Evolutionary conservation across 64 coral and sea anemone species (phyloP), one percentile per base, ranked within the genome.

Genomic region (Stichodactyla mertensii): DNA sequence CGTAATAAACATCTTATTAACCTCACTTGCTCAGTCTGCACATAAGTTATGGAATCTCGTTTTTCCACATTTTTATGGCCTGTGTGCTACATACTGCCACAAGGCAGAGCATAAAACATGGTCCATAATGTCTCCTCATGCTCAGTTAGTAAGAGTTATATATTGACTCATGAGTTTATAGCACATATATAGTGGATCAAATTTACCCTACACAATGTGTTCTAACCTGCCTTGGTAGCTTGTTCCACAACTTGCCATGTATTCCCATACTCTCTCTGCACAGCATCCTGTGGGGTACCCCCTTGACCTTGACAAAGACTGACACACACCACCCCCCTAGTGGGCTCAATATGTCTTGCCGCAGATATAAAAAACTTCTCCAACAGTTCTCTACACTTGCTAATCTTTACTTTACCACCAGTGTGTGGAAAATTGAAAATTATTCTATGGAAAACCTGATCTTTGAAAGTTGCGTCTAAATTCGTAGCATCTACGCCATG

Each of bases 361-460:
- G 97, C 97, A 89, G 89, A 94, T 60, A 69, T 51, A 87, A 99
- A 99, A 64, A 99, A 99, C 23, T 90, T 77, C 14, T 86, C 85
- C 77, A 99, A 85, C 6, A 99, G 82, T n/a, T 92, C 61, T 55
- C 97, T 91, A 27, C 87, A 95, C 51, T 95, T 95, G 16, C 87
- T 94, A 57, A 99, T 99, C 53, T 99, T 99, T 16, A 92, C 87
- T 87, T 95, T 99, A 11, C 97, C 97, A 51, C 97, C 97, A 55
- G 87, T 87, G 82, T 99, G 97, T 2, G 97, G 97, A 82, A 99
- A 99, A 52, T 99, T 99, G 22, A 99, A 99, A 66, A 99, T 93
- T 15, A 99, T 90, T 12, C 93, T 88, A 27, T 87, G 89, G 78
- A 99, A 99, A 7, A 60, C 84, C 27, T 62, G 86, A 57, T 79